Evolutionary conservation across 1,140 invertebrate genomes (phyloP), one percentile per base, ranked within the genome.

Genomic region (Popillia japonica): DNA sequence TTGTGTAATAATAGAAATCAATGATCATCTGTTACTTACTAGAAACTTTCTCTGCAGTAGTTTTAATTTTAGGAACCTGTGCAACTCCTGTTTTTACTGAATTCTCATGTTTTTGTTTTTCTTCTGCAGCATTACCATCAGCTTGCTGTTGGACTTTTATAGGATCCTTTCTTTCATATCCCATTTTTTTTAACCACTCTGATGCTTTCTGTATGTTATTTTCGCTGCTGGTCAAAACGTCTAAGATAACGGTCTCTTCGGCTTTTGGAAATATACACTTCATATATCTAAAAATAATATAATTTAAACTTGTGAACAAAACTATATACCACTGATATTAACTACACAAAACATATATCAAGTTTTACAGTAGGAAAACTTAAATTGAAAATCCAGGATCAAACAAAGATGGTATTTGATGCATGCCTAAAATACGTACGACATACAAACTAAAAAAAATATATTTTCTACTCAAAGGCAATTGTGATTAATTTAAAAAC

Each of bases 251-350:
- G n/a, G 94, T 95, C 86, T 96, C 95, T 80, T 97, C 95, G 0
- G 93, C 94, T 87, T 95, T 94, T n/a, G 95, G 95, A 87, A 96
- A 97, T 81, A 96, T 91, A 84, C 94, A 95, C 87, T 97, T 97
- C 88, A 97, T 90, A 87, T 96, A 97, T 89, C 95, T 96, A 87
- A 72, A 84, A 83, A 85, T 83, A 80, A 14, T 20, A 27, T 1
- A 68, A 27, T 6, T 68, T 55, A 17, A 48, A 55, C 6, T 55
- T 55, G n/a, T 55, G 11, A 55, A 6, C n/a, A 72, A 72, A 75
- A 64, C 78, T 72, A 80, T 40, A 73, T 82, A n/a, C 79, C 83
- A 44, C 4, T 3, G 61, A 10, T 11, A 22, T 68, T n/a, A n/a
- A 27, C 61, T 22, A 10, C 22, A 68, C 17, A 40, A 74, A 78